Base-by-base conservation (phyloP, 2,797 vertebrate species). In the Thalassophryne amazonica region DNA sequence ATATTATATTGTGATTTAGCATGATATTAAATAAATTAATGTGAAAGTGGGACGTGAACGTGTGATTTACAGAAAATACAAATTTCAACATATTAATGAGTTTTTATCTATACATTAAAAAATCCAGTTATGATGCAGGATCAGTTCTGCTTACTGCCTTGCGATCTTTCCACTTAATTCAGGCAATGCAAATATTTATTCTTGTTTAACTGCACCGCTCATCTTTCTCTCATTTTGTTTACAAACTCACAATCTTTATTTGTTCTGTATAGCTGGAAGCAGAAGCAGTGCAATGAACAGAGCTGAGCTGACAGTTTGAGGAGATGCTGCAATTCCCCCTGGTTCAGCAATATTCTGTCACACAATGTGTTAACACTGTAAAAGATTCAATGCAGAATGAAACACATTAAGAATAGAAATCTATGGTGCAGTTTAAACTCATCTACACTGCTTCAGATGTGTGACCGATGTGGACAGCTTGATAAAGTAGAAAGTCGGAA, bases 401-500 rank as follows among this genome's bases (percentile, higher is more conserved):
- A n/a, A n/a, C n/a, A n/a, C n/a, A n/a, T n/a, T n/a, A n/a, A n/a
- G n/a, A n/a, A 18, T 41, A 24, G 1, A 53, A 25, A 34, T 8
- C 15, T 20, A 4, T 23, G 53, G 18, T 21, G 22, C 24, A 36
- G 23, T 47, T 30, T 17, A 27, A 15, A 29, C 36, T 27, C 24
- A 53, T 63, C 53, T 38, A 47, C 36, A 20, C 23, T 2, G n/a
- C 60, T 71, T 73, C 46, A 64, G 40, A 60, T 41, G 49, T 45
- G 37, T 5, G 41, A 69, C 63, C 34, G 10, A 17, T 21, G 69
- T 76, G 58, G 78, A 66, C 40, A 41, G 39, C 2, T 27, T 34
- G 10, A 54, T 62, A 55, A 24, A 71, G 62, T 59, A 58, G 34
- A 72, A 62, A 57, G 53, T 33, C 28, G 37, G 38, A 47, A 28